phyloP scores from a whole-genome alignment of 1,140 invertebrate genomes.

The Tyrophagus putrescentiae region DNA sequence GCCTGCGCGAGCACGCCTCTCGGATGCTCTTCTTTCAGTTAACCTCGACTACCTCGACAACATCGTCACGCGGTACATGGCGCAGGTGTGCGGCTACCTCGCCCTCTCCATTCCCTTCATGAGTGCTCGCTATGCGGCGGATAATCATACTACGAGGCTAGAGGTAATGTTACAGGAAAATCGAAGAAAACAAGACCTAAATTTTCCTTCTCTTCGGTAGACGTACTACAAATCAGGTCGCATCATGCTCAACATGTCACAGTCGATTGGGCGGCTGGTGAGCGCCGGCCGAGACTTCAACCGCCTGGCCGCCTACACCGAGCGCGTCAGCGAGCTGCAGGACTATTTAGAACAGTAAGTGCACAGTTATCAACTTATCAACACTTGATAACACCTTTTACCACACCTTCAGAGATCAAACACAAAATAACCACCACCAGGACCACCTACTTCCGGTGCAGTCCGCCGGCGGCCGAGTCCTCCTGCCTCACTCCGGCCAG shows the following conservation, averaged over 20 bases:
- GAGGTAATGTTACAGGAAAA: conserved; percentile 40
- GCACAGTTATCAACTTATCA: too few species aligned
- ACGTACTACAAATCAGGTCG: conserved; percentile 89
- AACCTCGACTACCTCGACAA: conserved; percentile 89
- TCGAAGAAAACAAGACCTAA: neutral
- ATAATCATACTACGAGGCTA: conserved; percentile 49
- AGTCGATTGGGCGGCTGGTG: conserved; percentile 85
- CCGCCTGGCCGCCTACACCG: conserved; percentile 69
- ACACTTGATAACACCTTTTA: too few species aligned
- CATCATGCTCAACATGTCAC: conserved; percentile 90
- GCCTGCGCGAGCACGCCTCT: conserved; percentile 5
- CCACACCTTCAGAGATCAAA: too few species aligned
- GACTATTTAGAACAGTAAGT: conserved; percentile 65
- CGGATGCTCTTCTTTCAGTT: conserved; percentile 54
- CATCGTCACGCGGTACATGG: conserved; percentile 88
- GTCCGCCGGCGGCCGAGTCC: neutral
- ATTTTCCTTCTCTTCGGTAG: conserved; percentile 34
- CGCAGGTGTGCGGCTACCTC: conserved; percentile 84
- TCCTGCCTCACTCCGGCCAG: conserved; percentile 7
- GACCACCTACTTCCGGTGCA: too few species aligned
- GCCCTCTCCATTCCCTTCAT: conserved; percentile 89
- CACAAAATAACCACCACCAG: too few species aligned
- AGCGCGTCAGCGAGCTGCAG: conserved; percentile 75
- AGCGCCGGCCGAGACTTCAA: conserved; percentile 86
- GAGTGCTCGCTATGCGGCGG: conserved; percentile 36